Evolutionary conservation across 1,140 invertebrate species (phyloP), one percentile per base, ranked within the genome.

Genomic region (Chymomyza costata): DNA sequence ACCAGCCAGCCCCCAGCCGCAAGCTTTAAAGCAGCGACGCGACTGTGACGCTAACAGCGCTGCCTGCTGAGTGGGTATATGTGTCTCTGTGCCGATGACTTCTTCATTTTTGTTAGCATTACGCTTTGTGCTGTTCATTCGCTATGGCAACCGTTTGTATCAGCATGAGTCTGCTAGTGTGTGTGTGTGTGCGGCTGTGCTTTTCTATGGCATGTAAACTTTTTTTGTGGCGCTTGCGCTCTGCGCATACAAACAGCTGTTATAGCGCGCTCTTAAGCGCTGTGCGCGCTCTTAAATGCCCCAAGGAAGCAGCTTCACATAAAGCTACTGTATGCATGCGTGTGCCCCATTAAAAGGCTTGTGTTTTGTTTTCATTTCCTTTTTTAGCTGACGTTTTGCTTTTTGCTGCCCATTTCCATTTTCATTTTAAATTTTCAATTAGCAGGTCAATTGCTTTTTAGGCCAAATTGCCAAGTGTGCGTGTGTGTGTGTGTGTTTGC

Each of bases 1-100:
- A 15, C 21, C 50, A 41, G 8, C 15, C 30, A 18, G 7, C 31
- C 25, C 28, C 34, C 34, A n/a, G 2, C 31, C 11, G 11, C 19
- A 17, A 30, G 16, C 18, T 18, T 25, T 43, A 53, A 45, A 34
- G 35, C 46, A 57, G 30, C 32, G 25, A 39, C 37, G 10, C 39
- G 34, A 17, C 47, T 14, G 6, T 10, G 17, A 38, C 40, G 50
- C 51, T 11, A 13, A 18, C 61, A 41, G 52, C 64, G 60, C 64
- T 51, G 64, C 56, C 21, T 44, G 62, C 65, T 73, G 68, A 81
- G 73, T 83, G 82, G 82, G 76, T 84, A 82, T 83, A 63, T 84
- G 82, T 84, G 82, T 84, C 76, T 84, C 82, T 84, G 76, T 84
- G 82, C 76, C 82, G 82, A 78, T 82, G 71, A 74, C 64, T 78